Conservation (phyloP, 1,140 invertebrate genomes). For the Leucophenga varia region DNA sequence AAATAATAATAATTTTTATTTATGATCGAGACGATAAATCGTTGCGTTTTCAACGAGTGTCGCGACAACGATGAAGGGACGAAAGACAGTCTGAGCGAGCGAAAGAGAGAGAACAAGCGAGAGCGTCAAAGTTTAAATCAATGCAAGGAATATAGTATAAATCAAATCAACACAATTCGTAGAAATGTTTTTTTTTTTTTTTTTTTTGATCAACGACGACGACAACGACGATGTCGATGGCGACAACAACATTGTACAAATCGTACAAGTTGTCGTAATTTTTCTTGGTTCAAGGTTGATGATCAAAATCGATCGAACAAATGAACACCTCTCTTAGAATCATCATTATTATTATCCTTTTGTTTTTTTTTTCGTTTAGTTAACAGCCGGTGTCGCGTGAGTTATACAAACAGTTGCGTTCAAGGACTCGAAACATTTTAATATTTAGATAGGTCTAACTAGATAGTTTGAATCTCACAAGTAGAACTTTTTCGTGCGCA, state of each 20-base stretch:
- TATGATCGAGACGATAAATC: conserved; percentile 51
- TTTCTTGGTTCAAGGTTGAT: no score
- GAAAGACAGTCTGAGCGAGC: no score
- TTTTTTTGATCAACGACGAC: no score
- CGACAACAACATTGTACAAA: conserved; percentile 10
- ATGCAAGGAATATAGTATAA: conserved; percentile 18
- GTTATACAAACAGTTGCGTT: conserved; percentile 37
- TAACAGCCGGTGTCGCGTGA: conserved; percentile 32
- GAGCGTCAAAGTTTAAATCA: conserved; percentile 34
- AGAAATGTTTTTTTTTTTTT: no score
- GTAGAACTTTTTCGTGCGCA: conserved; percentile 1
- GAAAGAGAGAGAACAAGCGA: no score
- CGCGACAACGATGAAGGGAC: neutral
- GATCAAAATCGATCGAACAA: conserved; percentile 5
- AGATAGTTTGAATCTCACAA: conserved; percentile 23
- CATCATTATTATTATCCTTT: no score
- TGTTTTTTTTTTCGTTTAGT: no score
- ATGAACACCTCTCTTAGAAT: no score
- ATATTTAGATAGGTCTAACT: conserved; percentile 24
- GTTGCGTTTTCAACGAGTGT: conserved; percentile 9
- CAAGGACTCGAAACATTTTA: conserved; percentile 30
- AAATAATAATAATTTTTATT: conserved; percentile 52
- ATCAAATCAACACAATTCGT: conserved; percentile 55
- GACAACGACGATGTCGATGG: conserved; percentile 24
- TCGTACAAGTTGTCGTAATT: no score